phyloP scores from a whole-genome alignment of 2,797 vertebrate species.

The Threskiornis aethiopicus region DNA sequence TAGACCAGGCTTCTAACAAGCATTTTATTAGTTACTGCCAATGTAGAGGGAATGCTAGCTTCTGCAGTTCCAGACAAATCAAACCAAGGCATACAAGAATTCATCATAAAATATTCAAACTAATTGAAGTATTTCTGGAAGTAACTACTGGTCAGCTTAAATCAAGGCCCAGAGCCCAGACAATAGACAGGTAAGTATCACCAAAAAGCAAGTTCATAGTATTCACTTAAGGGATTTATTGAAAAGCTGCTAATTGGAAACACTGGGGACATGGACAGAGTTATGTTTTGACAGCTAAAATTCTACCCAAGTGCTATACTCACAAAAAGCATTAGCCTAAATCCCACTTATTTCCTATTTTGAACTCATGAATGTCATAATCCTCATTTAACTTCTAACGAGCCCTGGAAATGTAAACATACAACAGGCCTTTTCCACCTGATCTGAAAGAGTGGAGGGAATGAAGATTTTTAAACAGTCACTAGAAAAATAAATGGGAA shows the following conservation, averaged over 20 bases:
- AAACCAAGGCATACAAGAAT: background rate
- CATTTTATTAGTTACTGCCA: background rate
- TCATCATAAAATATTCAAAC: background rate
- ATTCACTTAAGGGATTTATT: background rate
- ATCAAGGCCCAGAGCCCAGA: background rate
- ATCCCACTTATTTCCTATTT: background rate
- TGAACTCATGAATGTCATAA: background rate
- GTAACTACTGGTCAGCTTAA: background rate
- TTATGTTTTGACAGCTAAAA: background rate
- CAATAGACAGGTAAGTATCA: background rate
- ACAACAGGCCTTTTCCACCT: background rate
- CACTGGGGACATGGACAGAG: background rate
- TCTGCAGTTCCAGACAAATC: background rate
- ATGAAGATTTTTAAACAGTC: background rate
- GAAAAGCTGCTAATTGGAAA: background rate
- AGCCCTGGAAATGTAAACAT: background rate
- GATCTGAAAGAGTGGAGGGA: background rate
- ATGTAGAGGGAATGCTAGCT: background rate
- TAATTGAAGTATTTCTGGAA: background rate
- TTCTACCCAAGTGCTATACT: background rate
- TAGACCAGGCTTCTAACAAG: background rate
- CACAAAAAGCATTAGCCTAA: background rate
- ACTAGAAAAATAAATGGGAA: background rate
- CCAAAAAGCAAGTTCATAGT: background rate
- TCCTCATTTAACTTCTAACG: background rate